Percentiles rank a stretch among this genome's conserved stretches.
Evolutionary conservation across 1,140 invertebrate species (phyloP).

Genomic region (Idris sp.): DNA sequence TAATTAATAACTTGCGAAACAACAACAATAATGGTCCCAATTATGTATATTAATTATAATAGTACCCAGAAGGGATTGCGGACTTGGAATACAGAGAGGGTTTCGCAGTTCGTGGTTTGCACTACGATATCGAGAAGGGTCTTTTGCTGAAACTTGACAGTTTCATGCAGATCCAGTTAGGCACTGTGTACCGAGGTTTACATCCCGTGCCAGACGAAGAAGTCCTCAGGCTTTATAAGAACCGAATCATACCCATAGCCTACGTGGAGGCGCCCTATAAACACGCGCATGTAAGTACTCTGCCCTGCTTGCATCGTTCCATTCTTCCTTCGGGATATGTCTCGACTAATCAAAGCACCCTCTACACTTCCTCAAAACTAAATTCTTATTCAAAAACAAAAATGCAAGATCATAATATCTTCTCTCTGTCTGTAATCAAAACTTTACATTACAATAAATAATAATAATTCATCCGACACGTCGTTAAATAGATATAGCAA

Average conservation of each 20-base stretch:
- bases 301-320: slow-evolving; percentile 2
- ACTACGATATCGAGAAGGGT: slow-evolving; percentile 97
- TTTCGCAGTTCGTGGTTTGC: slow-evolving; percentile 95
- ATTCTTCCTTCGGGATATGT: slow-evolving; percentile 34
- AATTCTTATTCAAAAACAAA: no score
- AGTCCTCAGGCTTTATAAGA: slow-evolving; percentile 91
- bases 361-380: slow-evolving; percentile 23
- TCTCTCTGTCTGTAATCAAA: no score
- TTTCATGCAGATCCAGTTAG: slow-evolving; percentile 97
- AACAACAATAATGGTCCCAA: slow-evolving; percentile 14
- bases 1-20: no score
- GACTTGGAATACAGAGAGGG: slow-evolving; percentile 90
- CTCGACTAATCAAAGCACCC: slow-evolving; percentile 28
- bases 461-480: no score
- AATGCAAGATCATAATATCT: no score
- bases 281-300: slow-evolving; percentile 76
- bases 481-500: no score
- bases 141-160: slow-evolving; percentile 97
- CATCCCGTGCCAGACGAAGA: slow-evolving; percentile 90
- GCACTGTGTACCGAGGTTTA: slow-evolving; percentile 94
- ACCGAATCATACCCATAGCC: slow-evolving; percentile 88
- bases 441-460: no score
- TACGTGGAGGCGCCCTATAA: slow-evolving; percentile 84
- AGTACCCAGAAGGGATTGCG: slow-evolving; percentile 94
- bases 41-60: slow-evolving; percentile 69